A percentile compares a stretch with the other conserved stretches of the same genome.
phyloP scores from a whole-genome alignment of 2,797 vertebrate genomes.

The Malurus splendens region DNA sequence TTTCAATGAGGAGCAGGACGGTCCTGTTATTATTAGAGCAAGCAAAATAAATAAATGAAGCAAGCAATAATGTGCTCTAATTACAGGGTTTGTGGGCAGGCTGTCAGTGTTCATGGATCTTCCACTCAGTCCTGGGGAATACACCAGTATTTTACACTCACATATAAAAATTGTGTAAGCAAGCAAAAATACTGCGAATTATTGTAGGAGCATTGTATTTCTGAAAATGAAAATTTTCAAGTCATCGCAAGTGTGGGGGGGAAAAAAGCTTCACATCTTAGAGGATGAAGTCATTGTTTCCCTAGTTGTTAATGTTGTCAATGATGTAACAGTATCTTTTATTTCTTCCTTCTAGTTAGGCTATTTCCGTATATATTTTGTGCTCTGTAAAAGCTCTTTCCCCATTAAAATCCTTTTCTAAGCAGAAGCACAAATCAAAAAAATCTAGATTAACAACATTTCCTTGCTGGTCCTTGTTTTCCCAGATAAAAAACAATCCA shows the following conservation, averaged over 20 bases:
- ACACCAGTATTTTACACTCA: background rate
- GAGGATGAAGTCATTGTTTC: conserved; percentile 24
- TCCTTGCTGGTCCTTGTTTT: background rate
- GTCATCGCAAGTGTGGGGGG: background rate
- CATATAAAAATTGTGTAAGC: background rate
- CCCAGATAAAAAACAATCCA: background rate
- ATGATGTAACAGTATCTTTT: conserved; percentile 10
- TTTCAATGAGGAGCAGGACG: background rate
- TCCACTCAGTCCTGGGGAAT: background rate
- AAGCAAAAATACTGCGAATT: background rate
- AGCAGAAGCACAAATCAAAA: background rate
- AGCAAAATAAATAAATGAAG: background rate
- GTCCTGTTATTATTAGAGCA: background rate
- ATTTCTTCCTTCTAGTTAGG: conserved; percentile 45
- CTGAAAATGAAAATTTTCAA: background rate
- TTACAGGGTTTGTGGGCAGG: background rate
- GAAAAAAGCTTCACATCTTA: background rate
- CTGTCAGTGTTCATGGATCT: background rate
- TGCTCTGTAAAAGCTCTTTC: conserved; percentile 20
- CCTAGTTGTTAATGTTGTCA: conserved; percentile 35
- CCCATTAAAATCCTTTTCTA: background rate
- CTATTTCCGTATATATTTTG: conserved; percentile 15
- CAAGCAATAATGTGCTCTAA: background rate
- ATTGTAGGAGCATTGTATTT: background rate
- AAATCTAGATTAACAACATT: background rate